A percentile compares a stretch with the other conserved stretches of the same genome.
These are phyloP conservation scores for Pristiophorus japonicus DNA, from an alignment of 2,113 vertebrate species.

Conservation along the genomic window DNA sequence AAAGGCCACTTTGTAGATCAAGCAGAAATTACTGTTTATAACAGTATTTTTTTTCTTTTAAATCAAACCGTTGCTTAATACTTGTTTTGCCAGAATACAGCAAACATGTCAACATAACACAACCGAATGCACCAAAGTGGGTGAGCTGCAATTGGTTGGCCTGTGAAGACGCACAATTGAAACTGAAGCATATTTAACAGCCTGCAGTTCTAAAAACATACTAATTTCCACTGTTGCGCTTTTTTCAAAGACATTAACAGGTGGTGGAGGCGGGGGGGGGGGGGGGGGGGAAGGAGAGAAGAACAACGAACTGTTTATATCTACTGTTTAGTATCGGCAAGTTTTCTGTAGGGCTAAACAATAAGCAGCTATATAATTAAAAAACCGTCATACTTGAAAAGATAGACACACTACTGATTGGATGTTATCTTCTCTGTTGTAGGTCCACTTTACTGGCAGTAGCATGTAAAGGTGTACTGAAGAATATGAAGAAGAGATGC, in stretches of 20 bases:
- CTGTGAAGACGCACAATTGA: neutral
- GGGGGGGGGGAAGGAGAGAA: neutral
- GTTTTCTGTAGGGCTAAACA: neutral
- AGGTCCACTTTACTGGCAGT: conserved; percentile 12
- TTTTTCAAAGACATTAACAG: neutral
- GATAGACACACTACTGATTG: neutral
- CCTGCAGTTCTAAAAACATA: neutral
- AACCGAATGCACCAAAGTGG: neutral
- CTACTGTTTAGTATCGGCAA: neutral
- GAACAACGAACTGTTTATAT: too few relatives aligned
- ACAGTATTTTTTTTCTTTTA: neutral
- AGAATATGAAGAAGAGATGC: conserved; percentile 8
- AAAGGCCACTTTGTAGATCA: neutral
- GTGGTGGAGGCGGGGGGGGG: accelerated
- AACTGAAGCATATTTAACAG: neutral
- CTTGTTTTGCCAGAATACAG: neutral
- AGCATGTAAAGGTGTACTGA: neutral
- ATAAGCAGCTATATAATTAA: neutral
- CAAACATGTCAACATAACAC: neutral
- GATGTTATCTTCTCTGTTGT: neutral
- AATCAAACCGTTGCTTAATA: neutral
- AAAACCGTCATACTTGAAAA: neutral
- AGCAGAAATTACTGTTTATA: neutral
- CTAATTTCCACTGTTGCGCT: neutral
- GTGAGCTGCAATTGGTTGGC: neutral